Percentiles rank a stretch among this genome's conserved stretches.
Conservation (phyloP, 1,140 invertebrate genomes). For the Argopecten irradians region DNA sequence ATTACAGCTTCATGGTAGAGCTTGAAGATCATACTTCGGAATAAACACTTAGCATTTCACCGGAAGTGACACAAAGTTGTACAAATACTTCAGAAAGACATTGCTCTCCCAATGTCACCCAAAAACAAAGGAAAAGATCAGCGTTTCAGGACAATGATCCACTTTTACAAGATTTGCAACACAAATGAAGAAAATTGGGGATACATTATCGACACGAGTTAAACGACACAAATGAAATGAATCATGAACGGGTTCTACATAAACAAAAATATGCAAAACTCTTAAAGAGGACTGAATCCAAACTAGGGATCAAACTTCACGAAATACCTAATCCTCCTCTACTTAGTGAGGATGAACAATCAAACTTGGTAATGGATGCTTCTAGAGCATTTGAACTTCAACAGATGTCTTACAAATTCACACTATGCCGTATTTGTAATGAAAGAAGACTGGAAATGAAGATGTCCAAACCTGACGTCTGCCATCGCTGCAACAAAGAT, state of each 20-base stretch:
- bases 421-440: slow-evolving; percentile 35
- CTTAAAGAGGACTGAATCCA: slow-evolving; percentile 25
- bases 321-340: slow-evolving; percentile 34
- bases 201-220: slow-evolving; percentile 10
- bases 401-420: slow-evolving; percentile 40
- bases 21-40: no score
- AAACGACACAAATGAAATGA: neutral
- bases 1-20: no score
- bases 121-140: neutral
- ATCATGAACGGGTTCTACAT: neutral
- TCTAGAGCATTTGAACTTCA: slow-evolving; percentile 43
- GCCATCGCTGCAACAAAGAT: slow-evolving; percentile 29
- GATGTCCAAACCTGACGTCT: slow-evolving; percentile 27
- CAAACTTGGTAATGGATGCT: slow-evolving; percentile 46
- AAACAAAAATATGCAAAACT: neutral
- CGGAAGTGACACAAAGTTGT: neutral
- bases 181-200: slow-evolving; percentile 34
- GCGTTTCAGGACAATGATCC: neutral
- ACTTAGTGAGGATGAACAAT: slow-evolving; percentile 25
- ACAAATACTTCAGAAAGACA: neutral
- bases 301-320: neutral
- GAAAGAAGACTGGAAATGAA: slow-evolving; percentile 43
- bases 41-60: neutral
- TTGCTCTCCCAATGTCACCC: neutral
- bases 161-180: neutral